These are phyloP conservation scores for Parnassius apollo DNA, from an alignment of 2,888 invertebrate genomes.

Conservation along the genomic window DNA sequence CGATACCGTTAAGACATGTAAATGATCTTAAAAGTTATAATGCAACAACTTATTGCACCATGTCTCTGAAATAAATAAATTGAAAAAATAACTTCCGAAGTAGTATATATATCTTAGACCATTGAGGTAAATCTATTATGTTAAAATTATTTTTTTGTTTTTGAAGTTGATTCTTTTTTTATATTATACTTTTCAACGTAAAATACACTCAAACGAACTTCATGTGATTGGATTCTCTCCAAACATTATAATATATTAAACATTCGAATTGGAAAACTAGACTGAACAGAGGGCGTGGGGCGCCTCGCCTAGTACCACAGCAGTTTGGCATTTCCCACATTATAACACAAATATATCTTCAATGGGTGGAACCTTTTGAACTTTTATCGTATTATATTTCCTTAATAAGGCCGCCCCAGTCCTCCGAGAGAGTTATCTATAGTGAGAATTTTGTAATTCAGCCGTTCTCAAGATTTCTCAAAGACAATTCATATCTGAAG, in stretches of 20 bases:
- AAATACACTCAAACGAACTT: neutral
- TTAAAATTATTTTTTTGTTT: too few relatives aligned
- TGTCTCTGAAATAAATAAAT: too few relatives aligned
- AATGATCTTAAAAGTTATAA: too few relatives aligned
- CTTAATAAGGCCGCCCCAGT: constrained; percentile 24
- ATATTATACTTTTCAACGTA: too few relatives aligned
- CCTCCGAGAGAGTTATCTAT: constrained; percentile 18
- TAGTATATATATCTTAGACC: too few relatives aligned
- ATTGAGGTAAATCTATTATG: too few relatives aligned
- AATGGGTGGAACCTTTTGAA: constrained; percentile 26
- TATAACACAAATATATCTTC: constrained; percentile 26
- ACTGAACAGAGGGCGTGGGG: constrained; percentile 18
- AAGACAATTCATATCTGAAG: neutral
- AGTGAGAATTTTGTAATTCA: constrained; percentile 21
- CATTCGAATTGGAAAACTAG: neutral
- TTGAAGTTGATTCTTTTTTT: too few relatives aligned
- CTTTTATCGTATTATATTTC: constrained; percentile 26
- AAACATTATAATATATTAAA: constrained; percentile 6
- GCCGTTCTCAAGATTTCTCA: constrained; percentile 20
- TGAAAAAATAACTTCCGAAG: too few relatives aligned
- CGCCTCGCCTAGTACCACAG: constrained; percentile 8
- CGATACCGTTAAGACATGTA: too few relatives aligned
- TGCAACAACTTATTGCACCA: too few relatives aligned
- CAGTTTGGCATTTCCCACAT: constrained; percentile 28
- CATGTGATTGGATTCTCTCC: constrained; percentile 9